Base-by-base conservation (phyloP, 2,113 vertebrate genomes). In the Chionomys nivalis region DNA sequence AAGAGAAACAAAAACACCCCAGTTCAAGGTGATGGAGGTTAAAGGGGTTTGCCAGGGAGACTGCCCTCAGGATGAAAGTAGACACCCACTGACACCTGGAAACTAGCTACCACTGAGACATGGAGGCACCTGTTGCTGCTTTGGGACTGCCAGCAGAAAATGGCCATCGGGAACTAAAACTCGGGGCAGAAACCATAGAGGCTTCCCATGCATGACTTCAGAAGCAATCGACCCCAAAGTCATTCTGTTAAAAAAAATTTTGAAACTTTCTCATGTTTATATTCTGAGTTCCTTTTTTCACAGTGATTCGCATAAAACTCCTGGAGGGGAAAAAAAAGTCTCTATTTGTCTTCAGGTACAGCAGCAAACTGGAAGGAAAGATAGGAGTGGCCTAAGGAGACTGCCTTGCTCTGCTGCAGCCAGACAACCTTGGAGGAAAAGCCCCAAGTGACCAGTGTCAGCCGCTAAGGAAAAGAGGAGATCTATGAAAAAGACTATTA, bases 251-350 rank as follows among this genome's bases (percentile, higher is more conserved):
- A 89, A 86, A 63, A 90, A 77, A 91, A n/a, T 39, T 52, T 33
- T 42, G 12, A 94, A 79, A 87, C 12, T 66, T 96, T 87, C 39
- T 44, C 49, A 79, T 75, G 44, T 89, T 91, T 90, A 83, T 75
- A 91, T 83, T 93, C 93, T 49, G 82, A 75, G 63, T 93, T 23
- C 44, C 49, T 61, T 66, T 66, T 83, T 97, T 68, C 75, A 91
- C 1, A 81, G 85, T 66, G 55, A 93, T 76, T 66, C 94, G 42
- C n/a, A 86, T 75, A 87, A 95, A 91, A 81, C 9, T 23, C 42
- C 73, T 72, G 58, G 4, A 63, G 17, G 26, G 47, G 1, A 4
- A 39, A 19, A 39, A 49, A n/a, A 24, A 24, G 68, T 28, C 36
- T 31, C 17, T 63, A n/a, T 86, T 49, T 87, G 33, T 90, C 39